Conservation (phyloP, 2,113 vertebrate genomes). For the Benitochromis conjunctus region DNA sequence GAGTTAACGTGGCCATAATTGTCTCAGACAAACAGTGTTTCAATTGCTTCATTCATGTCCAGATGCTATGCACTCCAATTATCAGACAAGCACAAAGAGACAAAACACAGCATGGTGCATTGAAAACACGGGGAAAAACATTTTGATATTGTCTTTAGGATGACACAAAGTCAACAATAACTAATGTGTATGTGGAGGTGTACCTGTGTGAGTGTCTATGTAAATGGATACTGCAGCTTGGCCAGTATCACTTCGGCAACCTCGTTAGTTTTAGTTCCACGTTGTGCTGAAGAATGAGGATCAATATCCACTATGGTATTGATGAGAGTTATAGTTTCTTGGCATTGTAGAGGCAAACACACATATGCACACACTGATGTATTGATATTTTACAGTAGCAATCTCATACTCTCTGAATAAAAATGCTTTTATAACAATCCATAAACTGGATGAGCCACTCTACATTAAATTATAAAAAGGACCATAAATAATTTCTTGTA, state of each 20-base stretch:
- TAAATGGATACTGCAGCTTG: conserved; percentile 67
- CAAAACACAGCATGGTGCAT: neutral
- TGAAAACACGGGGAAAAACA: neutral
- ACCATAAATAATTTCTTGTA: neutral
- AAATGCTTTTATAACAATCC: neutral
- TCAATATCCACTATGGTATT: conserved; percentile 77
- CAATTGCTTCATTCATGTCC: conserved; percentile 74
- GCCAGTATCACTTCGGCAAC: conserved; percentile 67
- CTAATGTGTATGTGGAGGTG: neutral
- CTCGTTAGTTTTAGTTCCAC: conserved; percentile 76
- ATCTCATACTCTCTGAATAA: neutral
- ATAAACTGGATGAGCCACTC: neutral
- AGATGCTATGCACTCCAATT: conserved; percentile 65
- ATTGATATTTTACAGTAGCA: neutral
- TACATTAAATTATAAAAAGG: neutral
- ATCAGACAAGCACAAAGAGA: neutral
- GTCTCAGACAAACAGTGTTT: conserved; percentile 74
- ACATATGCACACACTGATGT: neutral
- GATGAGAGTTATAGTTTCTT: conserved; percentile 76
- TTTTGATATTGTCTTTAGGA: neutral
- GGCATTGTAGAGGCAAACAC: conserved; percentile 49
- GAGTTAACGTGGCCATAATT: conserved; percentile 74
- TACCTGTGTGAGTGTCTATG: neutral
- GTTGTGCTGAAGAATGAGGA: conserved; percentile 65
- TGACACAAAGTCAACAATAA: neutral